A percentile compares a stretch with the other conserved stretches of the same genome.
phyloP scores from a whole-genome alignment of 2,113 vertebrate species.

The Electrona antarctica region DNA sequence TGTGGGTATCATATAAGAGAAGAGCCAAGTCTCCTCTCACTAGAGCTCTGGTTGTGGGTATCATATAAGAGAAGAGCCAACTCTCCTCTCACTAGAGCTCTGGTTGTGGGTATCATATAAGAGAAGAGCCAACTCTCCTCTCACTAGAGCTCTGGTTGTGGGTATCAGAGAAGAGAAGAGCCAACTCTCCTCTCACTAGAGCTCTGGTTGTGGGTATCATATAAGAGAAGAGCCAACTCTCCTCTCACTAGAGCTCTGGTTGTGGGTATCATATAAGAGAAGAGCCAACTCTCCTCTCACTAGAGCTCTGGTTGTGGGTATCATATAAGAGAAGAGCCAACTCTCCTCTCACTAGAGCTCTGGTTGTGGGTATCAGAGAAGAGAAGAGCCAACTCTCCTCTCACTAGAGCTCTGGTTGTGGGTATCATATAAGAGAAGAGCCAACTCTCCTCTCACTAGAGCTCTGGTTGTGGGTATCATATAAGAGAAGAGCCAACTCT shows the following conservation, averaged over 20 bases:
- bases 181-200: no score
- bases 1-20: constrained; percentile 31
- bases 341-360: constrained; percentile 23
- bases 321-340: constrained; percentile 36
- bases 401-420: no score
- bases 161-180: background rate
- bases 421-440: constrained; percentile 32
- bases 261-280: background rate
- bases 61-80: no score
- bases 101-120: constrained; percentile 8
- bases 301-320: no score
- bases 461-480: background rate
- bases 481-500: no score
- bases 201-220: background rate
- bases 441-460: constrained; percentile 32
- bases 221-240: constrained; percentile 39
- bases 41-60: background rate
- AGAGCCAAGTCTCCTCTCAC: constrained; percentile 37
- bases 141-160: background rate
- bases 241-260: constrained; percentile 5
- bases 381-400: no score
- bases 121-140: constrained; percentile 38
- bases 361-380: background rate
- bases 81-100: no score
- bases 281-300: no score